Evolutionary conservation across 2,797 vertebrate genomes (phyloP), one percentile per base, ranked within the genome.

Genomic region (Acrossocheilus fasciatus): DNA sequence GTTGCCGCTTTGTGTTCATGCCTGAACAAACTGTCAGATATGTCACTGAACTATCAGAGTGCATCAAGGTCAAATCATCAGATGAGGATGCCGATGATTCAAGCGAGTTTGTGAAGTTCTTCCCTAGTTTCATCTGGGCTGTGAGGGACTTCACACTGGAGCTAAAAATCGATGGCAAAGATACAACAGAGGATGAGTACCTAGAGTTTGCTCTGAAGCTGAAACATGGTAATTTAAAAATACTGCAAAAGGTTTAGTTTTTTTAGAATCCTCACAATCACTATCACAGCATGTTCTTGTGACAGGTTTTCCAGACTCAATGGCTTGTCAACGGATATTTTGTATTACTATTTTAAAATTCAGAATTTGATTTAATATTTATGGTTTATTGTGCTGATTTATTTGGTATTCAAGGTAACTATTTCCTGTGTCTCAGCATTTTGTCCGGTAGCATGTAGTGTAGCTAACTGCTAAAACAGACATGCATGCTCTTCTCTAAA

Each of bases 51-150:
- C 62, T 92, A 74, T 89, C 90, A 41, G 90, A 92, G 9, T 78
- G 86, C 80, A 92, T 92, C 86, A 92, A 90, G 73, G 83, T 92
- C 57, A 92, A 87, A 62, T 85, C 30, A 18, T 82, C 81, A 47
- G 43, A 90, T 1, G 81, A 87, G 1, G 89, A 89, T 1, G 81
- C n/a, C 1, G 90, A 89, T 1, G 83, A 79, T 18, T 41, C 47
- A 45, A 78, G 7, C 20, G 73, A 90, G 81, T 92, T 89, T 90
- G 92, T 92, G 43, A 86, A 89, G 83, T 92, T 90, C 84, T 92
- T 92, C 70, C 92, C 92, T 45, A 88, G 76, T 34, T 92, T 92
- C 84, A 85, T 92, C 50, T 92, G 92, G 92, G 77, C 89, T 0
- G 88, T 91, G 41, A 90, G 91, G 57, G 92, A 92, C 73, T 92